phyloP scores from a whole-genome alignment of 2,797 vertebrate species.

The Limosa lapponica region DNA sequence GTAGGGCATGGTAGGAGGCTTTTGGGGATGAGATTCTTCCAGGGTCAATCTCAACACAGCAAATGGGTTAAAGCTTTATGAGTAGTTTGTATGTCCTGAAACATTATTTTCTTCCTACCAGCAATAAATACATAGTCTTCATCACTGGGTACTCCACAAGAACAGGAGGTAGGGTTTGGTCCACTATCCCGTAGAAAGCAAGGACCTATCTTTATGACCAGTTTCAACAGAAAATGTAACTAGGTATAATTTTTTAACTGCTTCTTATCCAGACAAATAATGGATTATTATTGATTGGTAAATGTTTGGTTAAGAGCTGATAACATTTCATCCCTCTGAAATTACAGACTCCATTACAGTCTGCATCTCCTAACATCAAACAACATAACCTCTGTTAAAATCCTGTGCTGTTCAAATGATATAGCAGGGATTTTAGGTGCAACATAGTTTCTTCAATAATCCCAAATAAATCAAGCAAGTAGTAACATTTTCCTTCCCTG shows the following conservation, averaged over 20 bases:
- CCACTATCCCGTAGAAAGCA: not conserved
- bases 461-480: not conserved
- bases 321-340: not conserved
- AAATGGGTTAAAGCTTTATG: not conserved
- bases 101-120: not conserved
- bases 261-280: not conserved
- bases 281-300: not conserved
- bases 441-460: not conserved
- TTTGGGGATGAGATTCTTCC: not conserved
- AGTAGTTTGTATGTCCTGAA: not conserved
- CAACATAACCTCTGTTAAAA: not conserved
- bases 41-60: not conserved
- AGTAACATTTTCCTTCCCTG: not conserved
- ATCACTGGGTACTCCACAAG: not conserved
- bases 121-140: not conserved
- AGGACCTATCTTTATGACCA: not conserved
- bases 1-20: not conserved
- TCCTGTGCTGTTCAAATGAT: not conserved
- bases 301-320: not conserved
- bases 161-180: not conserved
- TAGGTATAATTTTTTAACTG: not conserved
- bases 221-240: not conserved
- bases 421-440: not conserved
- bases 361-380: not conserved
- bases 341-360: not conserved